These are phyloP conservation scores for Mola mola DNA, from an alignment of 2,113 vertebrate genomes.

Conservation along the genomic window DNA sequence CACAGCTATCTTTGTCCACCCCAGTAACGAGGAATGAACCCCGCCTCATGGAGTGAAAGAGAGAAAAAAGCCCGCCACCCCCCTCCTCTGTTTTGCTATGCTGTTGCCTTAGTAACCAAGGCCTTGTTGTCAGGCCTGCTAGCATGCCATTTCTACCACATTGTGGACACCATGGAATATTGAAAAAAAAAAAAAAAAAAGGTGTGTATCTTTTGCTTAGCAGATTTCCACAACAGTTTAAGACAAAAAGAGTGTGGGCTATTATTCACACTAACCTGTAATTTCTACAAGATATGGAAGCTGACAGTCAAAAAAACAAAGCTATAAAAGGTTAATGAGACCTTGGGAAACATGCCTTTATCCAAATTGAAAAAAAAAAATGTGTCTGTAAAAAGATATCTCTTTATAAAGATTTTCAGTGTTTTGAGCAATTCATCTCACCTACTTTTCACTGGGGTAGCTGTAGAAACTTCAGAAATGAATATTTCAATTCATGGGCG, in stretches of 20 bases:
- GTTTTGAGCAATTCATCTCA: not conserved
- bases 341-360: not conserved
- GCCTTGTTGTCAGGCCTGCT: constrained; percentile 38
- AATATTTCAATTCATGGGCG: not conserved
- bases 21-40: constrained; percentile 65
- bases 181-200: constrained; percentile 6
- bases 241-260: no score
- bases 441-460: no score
- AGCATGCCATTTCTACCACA: constrained; percentile 25
- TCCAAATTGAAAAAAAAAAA: not conserved
- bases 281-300: constrained; percentile 24
- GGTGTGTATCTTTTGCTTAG: constrained; percentile 19
- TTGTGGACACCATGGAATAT: constrained; percentile 6
- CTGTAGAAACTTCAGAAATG: not conserved
- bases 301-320: not conserved
- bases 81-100: constrained; percentile 65
- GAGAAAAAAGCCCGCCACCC: constrained; percentile 36
- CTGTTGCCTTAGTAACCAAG: constrained; percentile 61
- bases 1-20: constrained; percentile 78
- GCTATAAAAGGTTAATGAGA: not conserved
- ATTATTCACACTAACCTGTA: constrained; percentile 13
- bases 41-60: constrained; percentile 48
- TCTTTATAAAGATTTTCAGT: not conserved
- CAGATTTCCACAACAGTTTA: constrained; percentile 15
- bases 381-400: not conserved